Conservation (phyloP, 2,113 vertebrate species). For the Tringa solitaria region DNA sequence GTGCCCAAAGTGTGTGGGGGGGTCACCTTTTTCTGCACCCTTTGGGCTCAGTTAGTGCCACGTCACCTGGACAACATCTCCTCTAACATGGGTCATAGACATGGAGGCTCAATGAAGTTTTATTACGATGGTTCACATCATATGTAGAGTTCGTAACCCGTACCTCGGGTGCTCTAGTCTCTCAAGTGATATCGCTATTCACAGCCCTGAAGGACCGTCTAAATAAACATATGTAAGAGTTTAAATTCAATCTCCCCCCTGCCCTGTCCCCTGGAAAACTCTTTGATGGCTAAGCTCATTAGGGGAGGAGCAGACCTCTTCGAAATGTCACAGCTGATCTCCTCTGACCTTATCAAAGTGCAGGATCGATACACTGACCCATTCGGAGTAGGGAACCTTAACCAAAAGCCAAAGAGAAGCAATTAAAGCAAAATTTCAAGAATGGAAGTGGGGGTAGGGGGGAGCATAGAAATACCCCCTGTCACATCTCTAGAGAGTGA, state of each 20-base stretch:
- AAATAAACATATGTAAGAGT: background rate
- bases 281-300: constrained; percentile 59
- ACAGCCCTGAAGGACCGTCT: background rate
- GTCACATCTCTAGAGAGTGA: background rate
- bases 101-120: fast-evolving
- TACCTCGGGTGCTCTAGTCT: background rate
- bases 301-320: constrained; percentile 58
- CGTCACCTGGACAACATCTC: background rate
- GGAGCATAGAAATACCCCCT: background rate
- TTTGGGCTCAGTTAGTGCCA: background rate
- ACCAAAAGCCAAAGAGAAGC: constrained; percentile 63
- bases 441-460: background rate
- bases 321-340: constrained; percentile 75
- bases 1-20: background rate
- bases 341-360: constrained; percentile 79
- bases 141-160: fast-evolving
- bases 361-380: constrained; percentile 74
- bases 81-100: background rate
- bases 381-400: constrained; percentile 36
- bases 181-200: background rate
- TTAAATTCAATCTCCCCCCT: background rate
- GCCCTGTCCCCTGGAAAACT: constrained; percentile 30
- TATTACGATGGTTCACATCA: fast-evolving
- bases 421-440: constrained; percentile 66
- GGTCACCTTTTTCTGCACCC: background rate